Evolutionary conservation across 2,888 invertebrate genomes (phyloP).

Genomic region (Brachynemurus nebulosus): DNA sequence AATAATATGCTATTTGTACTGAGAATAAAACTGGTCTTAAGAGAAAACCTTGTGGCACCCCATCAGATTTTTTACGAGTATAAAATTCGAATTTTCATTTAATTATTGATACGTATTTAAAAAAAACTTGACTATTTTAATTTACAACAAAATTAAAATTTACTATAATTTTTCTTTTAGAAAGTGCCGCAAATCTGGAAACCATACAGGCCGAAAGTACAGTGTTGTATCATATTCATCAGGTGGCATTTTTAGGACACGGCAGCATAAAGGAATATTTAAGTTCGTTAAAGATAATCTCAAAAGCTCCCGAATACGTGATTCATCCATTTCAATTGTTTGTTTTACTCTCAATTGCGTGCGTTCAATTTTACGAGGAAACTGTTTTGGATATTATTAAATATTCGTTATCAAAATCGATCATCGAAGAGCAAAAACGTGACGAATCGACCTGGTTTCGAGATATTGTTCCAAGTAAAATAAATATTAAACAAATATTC

Average conservation of each 20-base stretch:
- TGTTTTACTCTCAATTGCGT: conserved; percentile 38
- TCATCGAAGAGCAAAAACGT: conserved; percentile 27
- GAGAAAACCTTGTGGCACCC: too few relatives aligned
- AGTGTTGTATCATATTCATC: conserved; percentile 41
- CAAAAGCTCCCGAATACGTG: conserved; percentile 41
- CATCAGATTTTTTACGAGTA: too few relatives aligned
- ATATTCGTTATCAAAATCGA: conserved; percentile 24
- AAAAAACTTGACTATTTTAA: too few relatives aligned
- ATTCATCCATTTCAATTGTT: conserved; percentile 50
- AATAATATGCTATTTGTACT: too few relatives aligned
- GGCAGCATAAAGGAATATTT: conserved; percentile 34
- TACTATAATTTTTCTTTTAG: conserved; percentile 22
- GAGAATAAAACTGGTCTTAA: too few relatives aligned
- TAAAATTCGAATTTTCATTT: too few relatives aligned
- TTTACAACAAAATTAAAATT: not conserved
- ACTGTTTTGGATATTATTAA: conserved; percentile 30
- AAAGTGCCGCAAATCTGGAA: conserved; percentile 34
- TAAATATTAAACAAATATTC: conserved; percentile 31
- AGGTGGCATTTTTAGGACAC: conserved; percentile 31
- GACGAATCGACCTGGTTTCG: conserved; percentile 40
- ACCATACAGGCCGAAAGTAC: conserved; percentile 45
- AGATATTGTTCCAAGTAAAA: conserved; percentile 28
- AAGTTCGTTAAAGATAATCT: conserved; percentile 33
- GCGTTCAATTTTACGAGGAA: conserved; percentile 33
- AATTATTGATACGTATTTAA: too few relatives aligned